These are phyloP conservation scores for Hermaeophaga mercurialis DNA, from an alignment of 2,888 invertebrate genomes.

Conservation along the genomic window DNA sequence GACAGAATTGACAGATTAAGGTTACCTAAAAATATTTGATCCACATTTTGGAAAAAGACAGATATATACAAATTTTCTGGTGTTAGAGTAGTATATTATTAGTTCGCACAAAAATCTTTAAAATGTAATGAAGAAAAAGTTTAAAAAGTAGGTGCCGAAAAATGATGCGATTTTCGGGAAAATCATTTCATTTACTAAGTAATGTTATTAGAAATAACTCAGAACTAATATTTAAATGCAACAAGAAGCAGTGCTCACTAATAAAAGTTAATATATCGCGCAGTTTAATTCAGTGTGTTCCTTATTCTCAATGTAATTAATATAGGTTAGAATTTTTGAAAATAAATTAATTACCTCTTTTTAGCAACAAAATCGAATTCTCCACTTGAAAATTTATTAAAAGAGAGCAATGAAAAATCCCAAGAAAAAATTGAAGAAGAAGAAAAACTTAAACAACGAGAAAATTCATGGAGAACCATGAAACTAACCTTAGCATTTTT, in stretches of 20 bases:
- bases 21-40: no score
- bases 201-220: constrained; percentile 39
- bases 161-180: constrained; percentile 40
- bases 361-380: constrained; percentile 37
- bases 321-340: constrained; percentile 27
- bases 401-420: constrained; percentile 37
- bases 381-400: constrained; percentile 43
- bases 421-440: constrained; percentile 43
- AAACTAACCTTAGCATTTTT: constrained; percentile 57
- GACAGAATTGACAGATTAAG: no score
- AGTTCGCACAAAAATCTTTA: no score
- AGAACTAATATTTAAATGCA: constrained; percentile 24
- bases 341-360: not conserved
- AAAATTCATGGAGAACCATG: constrained; percentile 53
- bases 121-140: constrained; percentile 5
- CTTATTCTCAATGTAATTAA: constrained; percentile 26
- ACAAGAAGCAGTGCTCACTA: constrained; percentile 31
- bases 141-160: constrained; percentile 15
- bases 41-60: no score
- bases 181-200: constrained; percentile 34
- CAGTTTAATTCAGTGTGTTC: constrained; percentile 31
- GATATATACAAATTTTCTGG: no score
- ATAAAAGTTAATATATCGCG: constrained; percentile 33
- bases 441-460: constrained; percentile 45
- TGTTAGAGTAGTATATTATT: no score